phyloP scores from a whole-genome alignment of 2,888 invertebrate species.

The Cordylochernes scorpioides region DNA sequence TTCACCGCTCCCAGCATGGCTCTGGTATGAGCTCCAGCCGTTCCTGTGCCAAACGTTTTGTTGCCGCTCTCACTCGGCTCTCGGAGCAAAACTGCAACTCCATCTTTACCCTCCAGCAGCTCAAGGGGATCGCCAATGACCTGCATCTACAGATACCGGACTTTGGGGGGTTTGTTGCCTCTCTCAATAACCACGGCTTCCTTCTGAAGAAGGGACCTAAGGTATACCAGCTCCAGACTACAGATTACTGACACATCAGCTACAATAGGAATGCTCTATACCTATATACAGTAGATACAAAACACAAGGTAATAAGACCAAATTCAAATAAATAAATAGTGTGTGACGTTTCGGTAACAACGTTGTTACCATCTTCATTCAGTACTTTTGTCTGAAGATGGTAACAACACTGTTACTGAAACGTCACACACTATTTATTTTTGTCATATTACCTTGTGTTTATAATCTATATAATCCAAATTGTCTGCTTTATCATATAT shows the following conservation, averaged over 20 bases:
- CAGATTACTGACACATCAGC: constrained; percentile 15
- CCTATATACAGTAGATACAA: too few relatives aligned
- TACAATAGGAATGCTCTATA: too few relatives aligned
- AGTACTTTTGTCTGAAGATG: too few relatives aligned
- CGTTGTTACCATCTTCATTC: too few relatives aligned
- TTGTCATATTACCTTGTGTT: too few relatives aligned
- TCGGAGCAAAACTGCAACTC: constrained; percentile 38
- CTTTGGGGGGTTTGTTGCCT: constrained; percentile 40
- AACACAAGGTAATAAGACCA: too few relatives aligned
- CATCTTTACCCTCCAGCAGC: constrained; percentile 43
- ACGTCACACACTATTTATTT: too few relatives aligned
- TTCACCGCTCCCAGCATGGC: constrained; percentile 35
- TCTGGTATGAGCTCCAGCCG: constrained; percentile 43
- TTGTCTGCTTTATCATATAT: too few relatives aligned
- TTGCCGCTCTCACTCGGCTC: constrained; percentile 36
- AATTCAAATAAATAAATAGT: too few relatives aligned
- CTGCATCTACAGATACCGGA: constrained; percentile 36
- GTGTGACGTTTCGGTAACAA: too few relatives aligned
- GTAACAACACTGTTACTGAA: too few relatives aligned
- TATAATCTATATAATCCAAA: too few relatives aligned
- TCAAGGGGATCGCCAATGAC: constrained; percentile 40
- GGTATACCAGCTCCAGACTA: constrained; percentile 36
- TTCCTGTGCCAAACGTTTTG: constrained; percentile 41
- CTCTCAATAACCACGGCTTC: constrained; percentile 57
- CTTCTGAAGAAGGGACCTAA: constrained; percentile 50